Evolutionary conservation across 2,113 vertebrate genomes (phyloP).

Genomic region (Scartelaos histophorus): DNA sequence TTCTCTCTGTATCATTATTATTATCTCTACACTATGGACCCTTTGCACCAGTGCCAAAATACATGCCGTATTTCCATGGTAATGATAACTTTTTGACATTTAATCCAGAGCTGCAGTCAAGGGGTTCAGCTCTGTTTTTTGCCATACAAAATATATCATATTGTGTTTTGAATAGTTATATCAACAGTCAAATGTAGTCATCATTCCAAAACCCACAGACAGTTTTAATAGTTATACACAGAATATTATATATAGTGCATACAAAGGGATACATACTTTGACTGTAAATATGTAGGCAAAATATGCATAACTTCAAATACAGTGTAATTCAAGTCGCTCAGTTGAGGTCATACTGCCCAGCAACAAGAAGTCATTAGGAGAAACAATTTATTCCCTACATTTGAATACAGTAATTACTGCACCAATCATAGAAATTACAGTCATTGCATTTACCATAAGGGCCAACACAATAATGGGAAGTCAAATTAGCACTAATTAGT

Average conservation of each 20-base stretch:
- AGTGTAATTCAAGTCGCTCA: background rate
- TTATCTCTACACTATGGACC: too few species aligned
- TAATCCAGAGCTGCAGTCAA: too few species aligned
- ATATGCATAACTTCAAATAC: background rate
- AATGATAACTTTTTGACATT: too few species aligned
- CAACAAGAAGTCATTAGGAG: background rate
- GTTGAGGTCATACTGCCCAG: background rate
- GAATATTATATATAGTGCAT: too few species aligned
- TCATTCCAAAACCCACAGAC: too few species aligned
- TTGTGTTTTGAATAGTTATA: too few species aligned
- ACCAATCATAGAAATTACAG: slow-evolving; percentile 13
- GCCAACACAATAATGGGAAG: slow-evolving; percentile 8
- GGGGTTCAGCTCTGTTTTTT: too few species aligned
- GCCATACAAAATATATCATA: too few species aligned
- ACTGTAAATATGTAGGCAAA: background rate
- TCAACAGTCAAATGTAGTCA: too few species aligned
- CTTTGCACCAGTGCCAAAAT: too few species aligned
- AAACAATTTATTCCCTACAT: background rate
- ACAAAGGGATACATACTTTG: background rate
- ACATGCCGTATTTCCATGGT: too few species aligned
- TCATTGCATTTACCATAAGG: background rate
- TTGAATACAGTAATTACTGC: background rate
- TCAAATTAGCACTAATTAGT: slow-evolving; percentile 7
- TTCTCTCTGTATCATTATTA: too few species aligned
- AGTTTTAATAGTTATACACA: background rate